phyloP scores from a whole-genome alignment of 2,113 vertebrate genomes.

The Alethe diademata region DNA sequence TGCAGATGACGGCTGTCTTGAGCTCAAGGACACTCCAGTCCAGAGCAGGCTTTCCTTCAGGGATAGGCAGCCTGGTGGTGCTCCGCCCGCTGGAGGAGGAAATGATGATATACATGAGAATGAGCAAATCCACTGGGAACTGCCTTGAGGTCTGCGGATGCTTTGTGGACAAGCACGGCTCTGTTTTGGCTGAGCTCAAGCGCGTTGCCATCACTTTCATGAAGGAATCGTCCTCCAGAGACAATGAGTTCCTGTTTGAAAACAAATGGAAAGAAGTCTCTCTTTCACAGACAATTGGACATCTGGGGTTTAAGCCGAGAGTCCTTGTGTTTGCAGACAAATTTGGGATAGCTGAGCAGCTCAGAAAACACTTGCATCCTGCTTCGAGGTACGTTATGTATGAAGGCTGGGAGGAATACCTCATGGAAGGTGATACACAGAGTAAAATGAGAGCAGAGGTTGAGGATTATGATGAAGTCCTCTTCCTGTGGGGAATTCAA shows the following conservation, averaged over 20 bases:
- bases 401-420: conserved; percentile 61
- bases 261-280: conserved; percentile 68
- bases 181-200: conserved; percentile 79
- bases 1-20: conserved; percentile 80
- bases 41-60: conserved; percentile 78
- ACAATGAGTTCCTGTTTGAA: conserved; percentile 78
- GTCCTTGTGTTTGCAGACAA: conserved; percentile 82
- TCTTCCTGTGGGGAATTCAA: conserved; percentile 82
- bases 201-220: conserved; percentile 75
- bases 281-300: neutral
- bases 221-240: conserved; percentile 23
- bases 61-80: conserved; percentile 76
- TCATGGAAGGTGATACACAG: neutral
- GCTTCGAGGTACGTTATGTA: conserved; percentile 66
- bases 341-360: conserved; percentile 72
- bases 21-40: conserved; percentile 11
- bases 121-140: conserved; percentile 66
- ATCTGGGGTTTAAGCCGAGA: conserved; percentile 52
- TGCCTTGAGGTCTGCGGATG: conserved; percentile 83
- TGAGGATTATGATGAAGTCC: conserved; percentile 64
- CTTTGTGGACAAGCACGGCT: conserved; percentile 77
- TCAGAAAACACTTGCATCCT: conserved; percentile 73
- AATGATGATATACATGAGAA: conserved; percentile 83
- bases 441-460: conserved; percentile 43
- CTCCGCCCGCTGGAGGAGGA: conserved; percentile 74